Evolutionary conservation across 2,888 invertebrate genomes (phyloP).

Genomic region (Taphrorychus bicolor): DNA sequence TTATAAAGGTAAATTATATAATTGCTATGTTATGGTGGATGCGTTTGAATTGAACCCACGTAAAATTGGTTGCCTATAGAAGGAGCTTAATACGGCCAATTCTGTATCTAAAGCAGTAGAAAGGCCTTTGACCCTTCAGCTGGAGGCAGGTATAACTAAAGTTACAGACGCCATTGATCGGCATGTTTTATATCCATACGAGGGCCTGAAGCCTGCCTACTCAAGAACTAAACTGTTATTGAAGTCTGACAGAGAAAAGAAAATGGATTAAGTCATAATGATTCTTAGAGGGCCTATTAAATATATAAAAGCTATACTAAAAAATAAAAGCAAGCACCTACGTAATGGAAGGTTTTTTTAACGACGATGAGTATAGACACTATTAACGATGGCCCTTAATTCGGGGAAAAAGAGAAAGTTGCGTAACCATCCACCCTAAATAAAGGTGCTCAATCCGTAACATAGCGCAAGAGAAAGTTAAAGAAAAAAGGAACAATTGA

Average conservation of each 20-base stretch:
- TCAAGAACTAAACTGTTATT: too few species aligned
- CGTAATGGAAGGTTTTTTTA: too few species aligned
- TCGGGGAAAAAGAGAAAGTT: conserved; percentile 24
- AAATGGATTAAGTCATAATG: too few species aligned
- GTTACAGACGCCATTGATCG: conserved; percentile 1
- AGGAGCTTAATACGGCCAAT: too few species aligned
- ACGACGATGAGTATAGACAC: too few species aligned
- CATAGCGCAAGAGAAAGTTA: conserved; percentile 3
- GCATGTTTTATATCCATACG: neutral
- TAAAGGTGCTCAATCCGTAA: conserved; percentile 5
- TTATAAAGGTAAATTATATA: too few species aligned
- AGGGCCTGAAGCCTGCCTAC: too few species aligned
- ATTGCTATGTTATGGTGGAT: conserved; percentile 17
- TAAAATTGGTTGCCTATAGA: conserved; percentile 22
- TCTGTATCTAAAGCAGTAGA: neutral
- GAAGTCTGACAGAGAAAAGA: too few species aligned
- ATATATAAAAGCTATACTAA: too few species aligned
- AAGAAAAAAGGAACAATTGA: neutral
- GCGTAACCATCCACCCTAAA: conserved; percentile 8
- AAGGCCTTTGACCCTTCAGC: conserved; percentile 25
- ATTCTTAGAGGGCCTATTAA: too few species aligned
- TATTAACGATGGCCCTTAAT: too few species aligned
- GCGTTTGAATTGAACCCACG: conserved; percentile 18
- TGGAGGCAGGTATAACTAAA: conserved; percentile 1
- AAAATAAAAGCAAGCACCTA: too few species aligned